A percentile compares a stretch with the other conserved stretches of the same genome.
Conservation (phyloP, 2,797 vertebrate species). For the Sebastes iracundus region DNA sequence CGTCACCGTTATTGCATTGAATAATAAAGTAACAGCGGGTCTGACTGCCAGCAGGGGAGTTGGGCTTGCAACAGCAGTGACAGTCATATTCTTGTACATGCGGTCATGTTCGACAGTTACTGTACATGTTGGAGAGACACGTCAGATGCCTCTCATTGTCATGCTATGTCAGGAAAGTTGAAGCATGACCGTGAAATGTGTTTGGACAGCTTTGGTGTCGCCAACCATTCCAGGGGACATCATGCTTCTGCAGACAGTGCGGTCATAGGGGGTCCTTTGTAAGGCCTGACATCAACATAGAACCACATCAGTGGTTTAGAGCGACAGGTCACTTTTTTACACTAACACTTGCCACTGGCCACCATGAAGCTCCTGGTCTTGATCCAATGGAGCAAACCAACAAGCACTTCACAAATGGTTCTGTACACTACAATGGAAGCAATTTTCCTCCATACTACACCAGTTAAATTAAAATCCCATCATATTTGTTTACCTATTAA, state of each 20-base stretch:
- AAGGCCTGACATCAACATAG: conserved; percentile 55
- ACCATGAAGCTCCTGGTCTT: conserved; percentile 6
- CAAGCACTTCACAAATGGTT: neutral
- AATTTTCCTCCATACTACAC: neutral
- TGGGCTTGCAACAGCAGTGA: conserved; percentile 11
- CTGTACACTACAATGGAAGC: neutral
- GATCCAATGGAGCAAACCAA: conserved; percentile 3
- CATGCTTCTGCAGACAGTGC: conserved; percentile 37
- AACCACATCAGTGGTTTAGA: conserved; percentile 46
- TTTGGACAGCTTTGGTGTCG: conserved; percentile 76
- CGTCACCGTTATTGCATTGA: neutral
- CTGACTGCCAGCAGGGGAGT: conserved; percentile 6
- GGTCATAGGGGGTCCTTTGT: conserved; percentile 46
- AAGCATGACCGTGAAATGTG: conserved; percentile 67
- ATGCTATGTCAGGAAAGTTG: conserved; percentile 58
- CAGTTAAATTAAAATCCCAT: neutral
- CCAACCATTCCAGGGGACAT: conserved; percentile 72
- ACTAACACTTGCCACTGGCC: conserved; percentile 46
- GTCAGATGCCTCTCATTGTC: conserved; percentile 69
- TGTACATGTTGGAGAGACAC: conserved; percentile 61
- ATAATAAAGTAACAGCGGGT: conserved; percentile 33
- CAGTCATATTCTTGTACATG: conserved; percentile 32
- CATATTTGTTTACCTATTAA: neutral
- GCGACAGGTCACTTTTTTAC: conserved; percentile 46
- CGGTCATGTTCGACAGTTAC: conserved; percentile 60